Percentiles rank a stretch among this genome's conserved stretches.
Conservation (phyloP, 2,888 invertebrate genomes). For the Acleris emargana region DNA sequence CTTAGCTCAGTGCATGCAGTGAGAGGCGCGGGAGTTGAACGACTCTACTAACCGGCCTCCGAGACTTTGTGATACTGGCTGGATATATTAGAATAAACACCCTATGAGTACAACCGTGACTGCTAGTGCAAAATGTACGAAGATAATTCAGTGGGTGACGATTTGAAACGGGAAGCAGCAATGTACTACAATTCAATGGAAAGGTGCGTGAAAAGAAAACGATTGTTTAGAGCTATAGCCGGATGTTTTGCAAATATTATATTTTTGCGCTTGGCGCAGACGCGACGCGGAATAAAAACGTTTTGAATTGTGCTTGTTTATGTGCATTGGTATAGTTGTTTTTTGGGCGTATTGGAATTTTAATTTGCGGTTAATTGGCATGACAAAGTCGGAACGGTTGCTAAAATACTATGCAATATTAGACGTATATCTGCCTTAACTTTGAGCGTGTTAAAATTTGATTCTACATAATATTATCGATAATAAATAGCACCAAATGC, state of each 20-base stretch:
- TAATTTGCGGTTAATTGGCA: slow-evolving; percentile 5
- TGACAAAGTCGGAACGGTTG: not conserved
- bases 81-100: slow-evolving; percentile 40
- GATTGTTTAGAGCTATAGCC: slow-evolving; percentile 1
- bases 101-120: slow-evolving; percentile 48
- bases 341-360: slow-evolving; percentile 4
- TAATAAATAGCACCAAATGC: no score
- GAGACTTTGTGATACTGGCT: slow-evolving; percentile 38
- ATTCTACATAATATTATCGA: no score
- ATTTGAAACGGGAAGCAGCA: slow-evolving; percentile 76
- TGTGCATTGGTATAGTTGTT: slow-evolving; percentile 18
- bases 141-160: slow-evolving; percentile 71
- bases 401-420: no score
- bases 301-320: not conserved
- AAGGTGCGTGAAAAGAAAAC: slow-evolving; percentile 61
- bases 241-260: slow-evolving; percentile 9
- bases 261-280: slow-evolving; percentile 1
- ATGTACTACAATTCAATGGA: slow-evolving; percentile 78
- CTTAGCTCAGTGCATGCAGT: slow-evolving; percentile 50
- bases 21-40: slow-evolving; percentile 77
- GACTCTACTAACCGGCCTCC: slow-evolving; percentile 60
- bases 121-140: slow-evolving; percentile 63
- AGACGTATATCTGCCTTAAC: no score
- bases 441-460: no score
- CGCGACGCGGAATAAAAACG: not conserved